phyloP scores from a whole-genome alignment of 2,113 vertebrate species.

The Todiramphus chloris region DNA sequence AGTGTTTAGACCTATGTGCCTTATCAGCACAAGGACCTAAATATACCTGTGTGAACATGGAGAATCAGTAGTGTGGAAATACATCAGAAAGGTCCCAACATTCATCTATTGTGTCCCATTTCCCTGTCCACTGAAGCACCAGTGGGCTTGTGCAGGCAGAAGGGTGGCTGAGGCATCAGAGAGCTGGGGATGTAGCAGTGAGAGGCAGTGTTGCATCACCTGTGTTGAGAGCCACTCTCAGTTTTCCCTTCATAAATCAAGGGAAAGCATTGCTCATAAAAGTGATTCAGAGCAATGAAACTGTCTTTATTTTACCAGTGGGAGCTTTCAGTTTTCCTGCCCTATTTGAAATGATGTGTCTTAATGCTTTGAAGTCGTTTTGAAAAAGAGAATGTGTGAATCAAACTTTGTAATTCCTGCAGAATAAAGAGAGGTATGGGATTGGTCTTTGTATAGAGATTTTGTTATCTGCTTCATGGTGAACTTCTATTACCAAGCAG shows the following conservation, averaged over 20 bases:
- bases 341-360: neutral
- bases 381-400: neutral
- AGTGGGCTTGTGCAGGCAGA: neutral
- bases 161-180: neutral
- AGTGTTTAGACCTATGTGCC: fast-evolving
- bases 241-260: neutral
- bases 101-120: fast-evolving
- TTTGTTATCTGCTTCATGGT: neutral
- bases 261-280: neutral
- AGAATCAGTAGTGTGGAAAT: neutral
- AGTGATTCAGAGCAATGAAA: neutral
- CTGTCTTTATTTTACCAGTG: neutral
- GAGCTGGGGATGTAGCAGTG: neutral
- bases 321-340: neutral
- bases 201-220: neutral
- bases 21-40: neutral
- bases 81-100: neutral
- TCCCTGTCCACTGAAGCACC: neutral
- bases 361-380: neutral
- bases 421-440: neutral
- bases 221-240: fast-evolving
- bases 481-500: neutral
- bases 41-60: neutral
- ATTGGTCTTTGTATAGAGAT: neutral
- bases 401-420: neutral